Conservation (phyloP, 2,797 vertebrate genomes). For the Synaphobranchus kaupii region DNA sequence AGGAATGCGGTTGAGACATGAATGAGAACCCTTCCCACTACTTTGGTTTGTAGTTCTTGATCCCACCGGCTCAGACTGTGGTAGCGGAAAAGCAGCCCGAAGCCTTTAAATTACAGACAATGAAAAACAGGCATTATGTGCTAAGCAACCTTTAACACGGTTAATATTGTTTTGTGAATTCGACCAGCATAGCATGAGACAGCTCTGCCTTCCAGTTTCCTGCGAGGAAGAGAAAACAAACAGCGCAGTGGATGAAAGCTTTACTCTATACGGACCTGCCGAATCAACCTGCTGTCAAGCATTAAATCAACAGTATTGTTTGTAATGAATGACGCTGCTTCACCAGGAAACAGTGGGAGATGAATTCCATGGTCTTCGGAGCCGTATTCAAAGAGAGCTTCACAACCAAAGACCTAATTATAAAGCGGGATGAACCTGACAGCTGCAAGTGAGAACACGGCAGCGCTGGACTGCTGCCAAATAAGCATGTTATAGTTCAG, state of each 20-base stretch:
- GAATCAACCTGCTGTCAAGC: conserved; percentile 12
- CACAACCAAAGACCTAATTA: conserved; percentile 20
- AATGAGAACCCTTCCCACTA: not conserved
- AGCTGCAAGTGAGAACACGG: conserved; percentile 20
- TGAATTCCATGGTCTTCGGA: not conserved
- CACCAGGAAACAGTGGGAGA: conserved; percentile 21
- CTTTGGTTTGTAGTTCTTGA: not conserved
- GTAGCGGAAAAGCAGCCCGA: not conserved
- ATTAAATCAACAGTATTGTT: conserved; percentile 20
- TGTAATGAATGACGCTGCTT: conserved; percentile 18
- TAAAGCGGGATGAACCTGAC: conserved; percentile 17
- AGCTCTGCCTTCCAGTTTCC: conserved; percentile 1
- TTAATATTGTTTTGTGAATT: not conserved
- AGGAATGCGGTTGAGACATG: not conserved
- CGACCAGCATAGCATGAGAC: not conserved
- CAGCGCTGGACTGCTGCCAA: not conserved
- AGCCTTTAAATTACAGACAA: not conserved
- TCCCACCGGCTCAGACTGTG: not conserved
- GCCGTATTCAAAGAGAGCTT: not conserved
- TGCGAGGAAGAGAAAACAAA: not conserved
- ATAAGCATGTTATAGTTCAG: not conserved
- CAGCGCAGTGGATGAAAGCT: conserved; percentile 2
- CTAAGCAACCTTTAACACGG: not conserved
- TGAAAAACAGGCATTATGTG: not conserved
- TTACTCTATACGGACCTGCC: not conserved